phyloP scores from a whole-genome alignment of 2,888 invertebrate genomes.

The Caenorhabditis sinica region DNA sequence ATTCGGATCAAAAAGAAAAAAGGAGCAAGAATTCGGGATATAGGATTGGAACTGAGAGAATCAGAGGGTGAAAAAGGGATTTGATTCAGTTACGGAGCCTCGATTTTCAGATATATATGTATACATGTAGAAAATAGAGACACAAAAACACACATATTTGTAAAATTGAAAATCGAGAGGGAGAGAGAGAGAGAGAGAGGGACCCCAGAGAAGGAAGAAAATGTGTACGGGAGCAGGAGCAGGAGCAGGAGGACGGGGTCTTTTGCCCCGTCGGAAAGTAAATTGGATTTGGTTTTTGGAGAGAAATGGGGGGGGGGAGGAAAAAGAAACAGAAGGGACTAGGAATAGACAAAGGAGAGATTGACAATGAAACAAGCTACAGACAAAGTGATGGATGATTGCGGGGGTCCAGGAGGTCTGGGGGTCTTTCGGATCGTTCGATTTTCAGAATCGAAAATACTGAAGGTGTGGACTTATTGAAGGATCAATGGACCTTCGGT shows the following conservation, averaged over 20 bases:
- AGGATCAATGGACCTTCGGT: too few relatives aligned
- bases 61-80: conserved; percentile 20
- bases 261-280: conserved; percentile 34
- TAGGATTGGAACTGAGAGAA: too few relatives aligned
- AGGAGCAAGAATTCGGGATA: not conserved
- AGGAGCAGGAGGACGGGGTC: conserved; percentile 7
- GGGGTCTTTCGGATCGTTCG: too few relatives aligned
- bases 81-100: conserved; percentile 37
- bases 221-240: not conserved
- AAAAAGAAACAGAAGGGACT: not conserved
- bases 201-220: not conserved
- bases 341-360: not conserved
- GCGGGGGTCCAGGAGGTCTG: not conserved
- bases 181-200: not conserved
- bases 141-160: conserved; percentile 45
- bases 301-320: not conserved
- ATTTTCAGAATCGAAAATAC: too few relatives aligned
- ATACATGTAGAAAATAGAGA: not conserved
- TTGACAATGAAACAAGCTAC: not conserved
- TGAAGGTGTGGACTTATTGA: too few relatives aligned
- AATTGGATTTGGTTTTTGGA: conserved; percentile 54
- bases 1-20: conserved; percentile 4
- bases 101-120: conserved; percentile 32
- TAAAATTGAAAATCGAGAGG: conserved; percentile 59
- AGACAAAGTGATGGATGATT: conserved; percentile 3